phyloP scores from a whole-genome alignment of 53 echinoderm and acorn worm genomes.

The Luidia sarsii region DNA sequence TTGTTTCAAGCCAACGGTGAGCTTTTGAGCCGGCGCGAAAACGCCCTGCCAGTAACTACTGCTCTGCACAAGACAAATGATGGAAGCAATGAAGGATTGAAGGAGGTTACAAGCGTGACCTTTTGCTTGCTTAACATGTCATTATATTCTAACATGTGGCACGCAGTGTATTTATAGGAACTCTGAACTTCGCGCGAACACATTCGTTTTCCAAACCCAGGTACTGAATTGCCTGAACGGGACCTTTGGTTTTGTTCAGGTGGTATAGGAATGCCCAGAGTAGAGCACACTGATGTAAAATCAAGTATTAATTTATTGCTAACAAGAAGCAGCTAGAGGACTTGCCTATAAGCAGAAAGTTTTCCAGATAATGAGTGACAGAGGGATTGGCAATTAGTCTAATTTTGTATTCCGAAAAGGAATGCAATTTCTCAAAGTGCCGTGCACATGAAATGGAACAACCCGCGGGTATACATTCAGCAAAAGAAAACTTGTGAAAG shows the following conservation, averaged over 20 bases:
- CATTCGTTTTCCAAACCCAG: too few species aligned
- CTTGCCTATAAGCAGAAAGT: background rate
- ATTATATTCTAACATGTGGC: too few species aligned
- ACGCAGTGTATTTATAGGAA: too few species aligned
- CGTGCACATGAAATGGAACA: too few species aligned
- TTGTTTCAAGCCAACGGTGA: background rate
- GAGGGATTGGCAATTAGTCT: background rate
- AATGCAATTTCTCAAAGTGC: too few species aligned
- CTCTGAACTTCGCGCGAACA: too few species aligned
- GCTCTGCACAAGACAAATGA: constrained; percentile 34
- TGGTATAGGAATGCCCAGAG: background rate
- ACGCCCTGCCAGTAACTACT: constrained; percentile 18
- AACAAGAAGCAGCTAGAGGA: background rate
- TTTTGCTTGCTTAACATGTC: too few species aligned
- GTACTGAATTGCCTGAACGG: background rate
- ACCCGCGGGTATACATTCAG: constrained; percentile 7
- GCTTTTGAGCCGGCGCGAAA: constrained; percentile 10
- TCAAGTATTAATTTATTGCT: background rate
- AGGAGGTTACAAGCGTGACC: constrained; percentile 26
- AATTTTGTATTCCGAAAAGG: background rate
- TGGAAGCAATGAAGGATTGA: background rate
- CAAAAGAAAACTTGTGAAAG: constrained; percentile 5
- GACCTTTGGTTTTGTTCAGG: background rate
- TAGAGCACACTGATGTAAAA: background rate
- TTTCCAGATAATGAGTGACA: constrained; percentile 2